Evolutionary conservation across 1,140 invertebrate species (phyloP).

Genomic region (Teleopsis dalmanni): DNA sequence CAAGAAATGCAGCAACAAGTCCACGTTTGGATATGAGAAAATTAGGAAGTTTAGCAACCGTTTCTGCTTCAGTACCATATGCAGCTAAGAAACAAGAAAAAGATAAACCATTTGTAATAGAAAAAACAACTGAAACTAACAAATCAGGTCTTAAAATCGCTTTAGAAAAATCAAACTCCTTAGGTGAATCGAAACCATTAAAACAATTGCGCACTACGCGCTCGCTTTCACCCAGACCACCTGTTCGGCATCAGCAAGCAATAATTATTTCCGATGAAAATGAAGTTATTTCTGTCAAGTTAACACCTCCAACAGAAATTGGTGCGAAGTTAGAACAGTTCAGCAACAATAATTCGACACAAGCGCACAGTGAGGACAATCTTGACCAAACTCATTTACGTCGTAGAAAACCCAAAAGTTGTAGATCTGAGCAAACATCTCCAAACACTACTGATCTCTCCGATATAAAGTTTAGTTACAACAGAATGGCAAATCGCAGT

Average conservation of each 20-base stretch:
- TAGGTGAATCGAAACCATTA: constrained; percentile 10
- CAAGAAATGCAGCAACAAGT: constrained; percentile 15
- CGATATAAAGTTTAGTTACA: constrained; percentile 23
- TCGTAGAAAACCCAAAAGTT: not conserved
- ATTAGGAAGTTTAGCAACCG: not conserved
- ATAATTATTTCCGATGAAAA: constrained; percentile 14
- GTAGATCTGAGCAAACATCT: constrained; percentile 36
- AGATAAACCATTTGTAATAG: not conserved
- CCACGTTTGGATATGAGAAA: constrained; percentile 13
- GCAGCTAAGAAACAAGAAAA: not conserved
- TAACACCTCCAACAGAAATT: constrained; percentile 14
- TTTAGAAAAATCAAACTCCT: constrained; percentile 15
- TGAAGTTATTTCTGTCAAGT: constrained; percentile 8
- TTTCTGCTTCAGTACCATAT: not conserved
- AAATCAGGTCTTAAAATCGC: not conserved
- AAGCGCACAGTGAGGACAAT: no score
- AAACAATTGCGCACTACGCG: constrained; percentile 12
- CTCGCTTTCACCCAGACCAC: constrained; percentile 15
- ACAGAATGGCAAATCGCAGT: constrained; percentile 26
- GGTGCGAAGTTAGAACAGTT: no score
- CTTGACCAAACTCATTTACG: not conserved
- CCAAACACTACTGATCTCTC: constrained; percentile 33
- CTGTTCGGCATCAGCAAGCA: constrained; percentile 14
- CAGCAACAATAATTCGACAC: no score
- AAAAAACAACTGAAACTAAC: no score